Evolutionary conservation across 2,888 invertebrate genomes (phyloP), one percentile per base, ranked within the genome.

Genomic region (Epistrophella euchroma): DNA sequence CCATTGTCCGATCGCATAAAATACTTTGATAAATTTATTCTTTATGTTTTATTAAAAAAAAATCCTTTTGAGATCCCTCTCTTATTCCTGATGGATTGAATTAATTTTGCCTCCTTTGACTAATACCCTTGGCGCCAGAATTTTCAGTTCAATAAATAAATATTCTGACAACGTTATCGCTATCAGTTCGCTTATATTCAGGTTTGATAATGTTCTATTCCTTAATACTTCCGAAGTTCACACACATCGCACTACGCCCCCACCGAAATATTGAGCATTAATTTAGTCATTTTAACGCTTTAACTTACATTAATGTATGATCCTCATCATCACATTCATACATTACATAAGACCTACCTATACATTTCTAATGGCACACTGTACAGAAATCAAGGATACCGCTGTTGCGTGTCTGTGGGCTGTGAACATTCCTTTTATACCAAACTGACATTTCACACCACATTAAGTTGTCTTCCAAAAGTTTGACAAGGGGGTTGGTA

Each of bases 391-490:
- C 75, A 64, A 66, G 66, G 70, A 55, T 28, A 17, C 40, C 60
- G 40, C 22, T 60, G 52, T 79, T 79, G 64, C 66, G 32, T 72
- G 76, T 45, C 47, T 71, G 71, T 75, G 74, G 71, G 43, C 52
- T 68, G 43, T 52, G 50, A 73, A 50, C 76, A 85, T 85, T 85
- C 70, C 73, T 81, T 76, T 43, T 62, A 40, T 43, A 37, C 68
- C 85, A 85, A 85, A 70, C 76, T 76, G 80, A 80, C 72, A 84
- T 68, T 80, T 80, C 81, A 76, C 85, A 81, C 72, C 75, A 62
- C 76, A 80, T 80, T 76, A 76, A 85, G 80, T 75, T 84, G 71
- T 79, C 79, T 79, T 56, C 22, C 17, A 28, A 84, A 71, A 66
- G 32, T 79, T 75, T 40, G 84, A 84, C 68, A 68, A 22, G 50